Evolutionary conservation across 2,888 invertebrate species (phyloP).

Genomic region (Himalopsyche japonica): DNA sequence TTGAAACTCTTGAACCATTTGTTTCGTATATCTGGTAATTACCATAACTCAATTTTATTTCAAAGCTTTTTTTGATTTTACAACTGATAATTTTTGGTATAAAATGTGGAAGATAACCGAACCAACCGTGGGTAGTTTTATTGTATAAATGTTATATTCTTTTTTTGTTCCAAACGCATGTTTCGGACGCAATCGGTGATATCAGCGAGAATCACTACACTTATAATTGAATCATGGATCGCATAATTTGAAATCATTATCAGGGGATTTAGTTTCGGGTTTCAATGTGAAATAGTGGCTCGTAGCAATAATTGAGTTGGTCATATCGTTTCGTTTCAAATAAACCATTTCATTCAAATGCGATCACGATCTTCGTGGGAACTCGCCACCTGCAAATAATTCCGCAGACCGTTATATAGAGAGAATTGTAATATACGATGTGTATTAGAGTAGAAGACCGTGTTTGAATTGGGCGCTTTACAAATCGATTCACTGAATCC

Average conservation of each 20-base stretch:
- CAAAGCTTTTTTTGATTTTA: too few relatives aligned
- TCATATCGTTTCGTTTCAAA: neutral
- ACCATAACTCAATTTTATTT: too few relatives aligned
- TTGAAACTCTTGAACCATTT: too few relatives aligned
- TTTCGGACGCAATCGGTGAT: too few relatives aligned
- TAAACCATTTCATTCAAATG: neutral
- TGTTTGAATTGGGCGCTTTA: neutral
- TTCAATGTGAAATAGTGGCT: neutral
- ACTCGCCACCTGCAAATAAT: neutral
- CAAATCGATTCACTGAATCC: neutral
- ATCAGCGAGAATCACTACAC: too few relatives aligned
- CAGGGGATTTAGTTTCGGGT: too few relatives aligned
- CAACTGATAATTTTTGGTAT: too few relatives aligned
- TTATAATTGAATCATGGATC: neutral
- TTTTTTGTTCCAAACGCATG: too few relatives aligned
- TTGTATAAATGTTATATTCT: too few relatives aligned
- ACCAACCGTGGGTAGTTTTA: too few relatives aligned
- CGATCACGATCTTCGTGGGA: neutral
- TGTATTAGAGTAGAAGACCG: neutral
- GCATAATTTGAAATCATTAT: neutral
- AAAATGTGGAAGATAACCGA: too few relatives aligned
- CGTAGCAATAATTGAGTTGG: neutral
- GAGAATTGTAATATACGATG: neutral
- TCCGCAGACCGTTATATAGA: neutral
- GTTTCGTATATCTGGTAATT: too few relatives aligned